Conservation (phyloP, 1,140 invertebrate species). For the Tigriopus japonicus region DNA sequence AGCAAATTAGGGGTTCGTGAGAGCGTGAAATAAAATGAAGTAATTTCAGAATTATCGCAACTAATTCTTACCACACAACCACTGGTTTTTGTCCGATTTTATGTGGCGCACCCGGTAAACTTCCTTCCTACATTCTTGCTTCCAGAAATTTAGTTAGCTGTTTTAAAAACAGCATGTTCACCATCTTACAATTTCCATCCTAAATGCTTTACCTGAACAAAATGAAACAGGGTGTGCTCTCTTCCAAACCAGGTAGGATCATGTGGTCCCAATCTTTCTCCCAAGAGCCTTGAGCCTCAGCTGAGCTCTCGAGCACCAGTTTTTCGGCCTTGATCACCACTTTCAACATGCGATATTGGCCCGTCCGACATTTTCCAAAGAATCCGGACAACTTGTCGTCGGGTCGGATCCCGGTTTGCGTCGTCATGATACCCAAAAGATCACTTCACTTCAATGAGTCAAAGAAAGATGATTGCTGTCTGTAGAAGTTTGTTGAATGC, state of each 20-base stretch:
- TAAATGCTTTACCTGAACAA: background rate
- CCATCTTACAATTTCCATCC: too few species aligned
- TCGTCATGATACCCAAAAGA: background rate
- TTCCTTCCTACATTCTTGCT: too few species aligned
- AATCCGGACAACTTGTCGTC: background rate
- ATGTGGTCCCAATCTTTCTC: background rate
- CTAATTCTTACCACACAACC: too few species aligned
- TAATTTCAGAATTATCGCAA: too few species aligned
- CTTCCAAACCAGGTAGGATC: background rate
- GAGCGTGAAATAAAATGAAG: too few species aligned
- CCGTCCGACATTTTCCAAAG: slow-evolving; percentile 1
- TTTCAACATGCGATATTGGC: background rate
- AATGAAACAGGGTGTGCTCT: background rate
- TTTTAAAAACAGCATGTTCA: too few species aligned
- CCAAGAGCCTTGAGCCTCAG: background rate
- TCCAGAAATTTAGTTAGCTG: too few species aligned
- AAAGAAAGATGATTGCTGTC: background rate
- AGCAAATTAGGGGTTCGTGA: too few species aligned
- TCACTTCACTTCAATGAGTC: too few species aligned
- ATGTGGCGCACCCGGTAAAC: too few species aligned
- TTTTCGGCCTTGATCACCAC: background rate
- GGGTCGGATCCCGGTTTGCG: slow-evolving; percentile 1
- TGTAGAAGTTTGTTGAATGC: background rate
- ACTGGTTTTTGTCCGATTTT: too few species aligned
- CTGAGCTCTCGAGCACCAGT: background rate